Evolutionary conservation across 2,797 vertebrate genomes (phyloP).

Genomic region (Poecilia wingei): DNA sequence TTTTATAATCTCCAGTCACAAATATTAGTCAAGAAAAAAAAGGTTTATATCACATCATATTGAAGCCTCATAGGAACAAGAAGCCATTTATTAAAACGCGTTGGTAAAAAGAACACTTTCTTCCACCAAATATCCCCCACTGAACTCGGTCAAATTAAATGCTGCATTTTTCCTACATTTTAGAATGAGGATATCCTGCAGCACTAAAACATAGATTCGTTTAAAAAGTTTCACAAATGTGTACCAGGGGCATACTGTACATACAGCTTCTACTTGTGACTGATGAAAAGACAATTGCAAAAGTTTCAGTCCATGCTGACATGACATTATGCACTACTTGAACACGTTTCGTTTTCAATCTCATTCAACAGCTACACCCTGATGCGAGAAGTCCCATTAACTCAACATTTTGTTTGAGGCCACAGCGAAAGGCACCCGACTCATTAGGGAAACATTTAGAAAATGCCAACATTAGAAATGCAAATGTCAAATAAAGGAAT

Average conservation of each 20-base stretch:
- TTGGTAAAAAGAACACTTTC: neutral
- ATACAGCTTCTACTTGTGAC: neutral
- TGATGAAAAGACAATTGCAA: conserved; percentile 14
- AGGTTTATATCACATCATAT: neutral
- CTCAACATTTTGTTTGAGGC: conserved; percentile 45
- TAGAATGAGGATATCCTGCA: neutral
- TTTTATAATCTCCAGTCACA: neutral
- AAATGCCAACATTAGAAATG: conserved; percentile 77
- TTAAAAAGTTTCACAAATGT: neutral
- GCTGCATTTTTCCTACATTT: neutral
- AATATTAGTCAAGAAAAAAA: neutral
- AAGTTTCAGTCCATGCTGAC: conserved; percentile 1
- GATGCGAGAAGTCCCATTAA: conserved; percentile 7
- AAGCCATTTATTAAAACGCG: neutral
- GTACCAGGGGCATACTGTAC: neutral
- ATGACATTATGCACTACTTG: neutral
- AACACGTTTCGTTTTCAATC: neutral
- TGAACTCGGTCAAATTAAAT: neutral
- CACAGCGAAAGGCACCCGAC: conserved; percentile 24
- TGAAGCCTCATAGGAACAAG: neutral
- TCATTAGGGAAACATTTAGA: conserved; percentile 52
- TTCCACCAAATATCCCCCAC: neutral
- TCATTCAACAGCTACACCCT: neutral
- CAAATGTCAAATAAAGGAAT: conserved; percentile 77
- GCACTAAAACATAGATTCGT: neutral